Evolutionary conservation across 2,888 invertebrate genomes (phyloP), one percentile per base, ranked within the genome.

Genomic region (Luffia ferchaultella): DNA sequence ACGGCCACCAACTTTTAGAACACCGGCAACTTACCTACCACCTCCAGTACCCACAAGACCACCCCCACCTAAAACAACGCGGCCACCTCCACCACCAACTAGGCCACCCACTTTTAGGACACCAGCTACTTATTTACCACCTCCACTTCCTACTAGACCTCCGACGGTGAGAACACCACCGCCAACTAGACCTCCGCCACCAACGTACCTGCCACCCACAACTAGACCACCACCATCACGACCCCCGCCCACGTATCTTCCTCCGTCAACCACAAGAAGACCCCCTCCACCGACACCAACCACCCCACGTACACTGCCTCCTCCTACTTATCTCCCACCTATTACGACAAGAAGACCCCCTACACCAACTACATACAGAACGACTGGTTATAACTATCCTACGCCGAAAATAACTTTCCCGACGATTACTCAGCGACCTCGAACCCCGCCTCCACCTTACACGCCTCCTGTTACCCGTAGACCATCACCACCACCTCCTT

Each of bases 361-460:
- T 9, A 53, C 56, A 1, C 52, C 50, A 16, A 52, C 58, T n/a
- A 52, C 55, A 9, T 20, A 15, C 15, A 18, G 40, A 7, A 56
- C 55, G 9, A 64, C 63, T 30, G 60, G 56, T 3, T 57, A 58
- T 40, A 48, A 52, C n/a, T 59, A 59, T 46, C 58, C 58, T 16
- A 54, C 19, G 16, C 58, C 58, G 12, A 51, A 49, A 42, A 43
- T 50, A 41, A 54, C 54, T n/a, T 56, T 56, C 40, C 50, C 59
- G 2, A 60, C 48, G 3, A 12, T 3, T 15, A 19, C 57, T 18
- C 53, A 57, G 7, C 44, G 53, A 43, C 49, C 54, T 7, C 52
- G 57, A 18, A 41, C 51, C 17, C 51, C 58, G 1, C 16, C 50
- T 44, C 54, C 53, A 55, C 1, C 53, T 30, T 17, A 20, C 18